Conservation (phyloP, 2,113 vertebrate species). For the Isurus oxyrinchus region DNA sequence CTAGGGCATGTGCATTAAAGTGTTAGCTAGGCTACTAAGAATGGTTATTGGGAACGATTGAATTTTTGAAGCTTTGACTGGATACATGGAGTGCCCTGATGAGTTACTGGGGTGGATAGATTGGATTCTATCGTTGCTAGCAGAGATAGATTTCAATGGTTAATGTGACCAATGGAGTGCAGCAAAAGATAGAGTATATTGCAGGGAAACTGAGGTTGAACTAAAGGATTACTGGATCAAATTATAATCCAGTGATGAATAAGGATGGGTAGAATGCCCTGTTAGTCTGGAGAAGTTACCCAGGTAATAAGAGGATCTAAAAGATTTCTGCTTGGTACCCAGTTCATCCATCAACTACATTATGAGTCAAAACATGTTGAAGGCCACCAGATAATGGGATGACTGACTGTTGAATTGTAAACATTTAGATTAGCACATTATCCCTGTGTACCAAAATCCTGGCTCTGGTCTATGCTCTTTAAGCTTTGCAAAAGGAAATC, state of each 20-base stretch:
- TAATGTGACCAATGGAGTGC: not conserved
- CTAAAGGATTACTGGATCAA: not conserved
- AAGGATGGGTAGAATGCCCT: not conserved
- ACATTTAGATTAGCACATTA: not conserved
- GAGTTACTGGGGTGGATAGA: not conserved
- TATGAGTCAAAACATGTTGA: not conserved
- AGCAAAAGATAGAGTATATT: not conserved
- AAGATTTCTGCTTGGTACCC: not conserved
- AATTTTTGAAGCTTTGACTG: no score
- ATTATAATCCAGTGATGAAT: not conserved
- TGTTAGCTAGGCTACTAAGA: no score
- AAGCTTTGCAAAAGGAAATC: not conserved
- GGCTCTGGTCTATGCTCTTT: not conserved
- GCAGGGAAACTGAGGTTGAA: not conserved
- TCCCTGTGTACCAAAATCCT: not conserved
- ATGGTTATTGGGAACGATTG: no score
- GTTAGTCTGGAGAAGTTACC: not conserved
- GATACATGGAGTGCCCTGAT: not conserved
- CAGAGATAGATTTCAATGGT: not conserved
- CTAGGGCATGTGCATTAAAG: no score
- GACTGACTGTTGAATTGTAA: not conserved
- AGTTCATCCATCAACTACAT: not conserved
- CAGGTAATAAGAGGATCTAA: not conserved
- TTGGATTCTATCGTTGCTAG: not conserved
- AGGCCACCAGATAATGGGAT: not conserved